A percentile compares a stretch with the other conserved stretches of the same genome.
Evolutionary conservation across 2,888 invertebrate species (phyloP).

Genomic region (Torymus auratus): DNA sequence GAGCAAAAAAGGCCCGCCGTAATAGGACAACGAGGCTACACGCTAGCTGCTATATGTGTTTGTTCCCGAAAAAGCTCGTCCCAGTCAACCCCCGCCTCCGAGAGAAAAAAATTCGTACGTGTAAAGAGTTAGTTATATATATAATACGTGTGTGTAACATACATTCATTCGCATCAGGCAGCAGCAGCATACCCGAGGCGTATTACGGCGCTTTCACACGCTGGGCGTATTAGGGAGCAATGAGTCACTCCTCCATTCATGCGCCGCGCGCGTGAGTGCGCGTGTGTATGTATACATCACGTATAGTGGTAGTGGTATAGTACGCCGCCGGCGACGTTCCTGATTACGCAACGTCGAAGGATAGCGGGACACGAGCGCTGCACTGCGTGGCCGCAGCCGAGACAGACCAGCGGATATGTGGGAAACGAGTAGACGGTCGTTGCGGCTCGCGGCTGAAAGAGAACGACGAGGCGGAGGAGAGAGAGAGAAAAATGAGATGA

Average conservation of each 20-base stretch:
- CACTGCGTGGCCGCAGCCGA: too few species aligned
- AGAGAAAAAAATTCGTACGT: background rate
- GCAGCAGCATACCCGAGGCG: background rate
- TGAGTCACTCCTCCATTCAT: constrained; percentile 62
- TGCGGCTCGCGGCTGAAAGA: background rate
- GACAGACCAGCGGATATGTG: constrained; percentile 18
- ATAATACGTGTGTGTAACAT: background rate
- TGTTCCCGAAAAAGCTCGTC: too few species aligned
- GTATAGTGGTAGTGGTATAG: constrained; percentile 18
- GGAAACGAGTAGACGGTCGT: constrained; percentile 13
- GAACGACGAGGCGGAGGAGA: background rate
- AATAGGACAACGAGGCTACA: too few species aligned
- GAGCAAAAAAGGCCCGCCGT: constrained; percentile 14
- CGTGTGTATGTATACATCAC: background rate
- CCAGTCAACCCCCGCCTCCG: background rate
- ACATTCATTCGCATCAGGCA: background rate
- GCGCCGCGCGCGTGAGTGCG: background rate
- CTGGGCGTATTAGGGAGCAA: constrained; percentile 48
- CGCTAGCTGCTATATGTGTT: too few species aligned
- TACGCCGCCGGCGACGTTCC: background rate
- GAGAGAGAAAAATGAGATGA: background rate
- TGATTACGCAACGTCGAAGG: constrained; percentile 45
- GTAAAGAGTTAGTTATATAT: background rate
- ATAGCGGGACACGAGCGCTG: constrained; percentile 3
- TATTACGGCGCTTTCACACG: constrained; percentile 38